phyloP scores from a whole-genome alignment of 2,888 invertebrate genomes.

The Ditula angustiorana region DNA sequence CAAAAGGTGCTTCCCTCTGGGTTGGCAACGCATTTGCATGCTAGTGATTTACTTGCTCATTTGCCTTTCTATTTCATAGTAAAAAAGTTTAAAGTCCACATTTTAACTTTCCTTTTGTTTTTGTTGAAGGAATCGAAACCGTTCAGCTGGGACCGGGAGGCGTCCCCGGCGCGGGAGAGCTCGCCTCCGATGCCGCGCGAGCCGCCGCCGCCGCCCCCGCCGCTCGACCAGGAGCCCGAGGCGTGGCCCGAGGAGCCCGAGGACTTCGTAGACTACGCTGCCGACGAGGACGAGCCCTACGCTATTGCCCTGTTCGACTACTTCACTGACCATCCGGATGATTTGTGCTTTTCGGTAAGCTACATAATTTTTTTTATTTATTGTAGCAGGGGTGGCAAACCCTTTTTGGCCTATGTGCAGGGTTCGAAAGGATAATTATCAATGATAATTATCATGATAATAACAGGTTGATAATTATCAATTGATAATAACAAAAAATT shows the following conservation, averaged over 20 bases:
- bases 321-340: conserved; percentile 89
- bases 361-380: neutral
- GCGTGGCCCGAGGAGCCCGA: conserved; percentile 57
- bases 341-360: conserved; percentile 92
- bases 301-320: conserved; percentile 93
- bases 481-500: no score
- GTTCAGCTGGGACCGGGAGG: conserved; percentile 68
- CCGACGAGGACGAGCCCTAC: conserved; percentile 81
- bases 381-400: no score
- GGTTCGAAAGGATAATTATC: no score
- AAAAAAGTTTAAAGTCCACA: no score
- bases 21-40: no score
- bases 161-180: conserved; percentile 72
- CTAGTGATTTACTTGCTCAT: no score
- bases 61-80: no score
- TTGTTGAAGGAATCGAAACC: conserved; percentile 64
- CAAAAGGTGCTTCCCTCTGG: no score
- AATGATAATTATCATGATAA: no score
- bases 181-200: conserved; percentile 93
- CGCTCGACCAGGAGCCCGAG: conserved; percentile 63
- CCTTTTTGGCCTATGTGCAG: no score
- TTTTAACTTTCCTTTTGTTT: conserved; percentile 17
- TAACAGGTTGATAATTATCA: no score
- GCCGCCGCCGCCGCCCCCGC: conserved; percentile 91
- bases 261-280: conserved; percentile 47